Percentiles rank a stretch among this genome's conserved stretches.
phyloP scores from a whole-genome alignment of 1,140 invertebrate species.

The Leptopilina boulardi region DNA sequence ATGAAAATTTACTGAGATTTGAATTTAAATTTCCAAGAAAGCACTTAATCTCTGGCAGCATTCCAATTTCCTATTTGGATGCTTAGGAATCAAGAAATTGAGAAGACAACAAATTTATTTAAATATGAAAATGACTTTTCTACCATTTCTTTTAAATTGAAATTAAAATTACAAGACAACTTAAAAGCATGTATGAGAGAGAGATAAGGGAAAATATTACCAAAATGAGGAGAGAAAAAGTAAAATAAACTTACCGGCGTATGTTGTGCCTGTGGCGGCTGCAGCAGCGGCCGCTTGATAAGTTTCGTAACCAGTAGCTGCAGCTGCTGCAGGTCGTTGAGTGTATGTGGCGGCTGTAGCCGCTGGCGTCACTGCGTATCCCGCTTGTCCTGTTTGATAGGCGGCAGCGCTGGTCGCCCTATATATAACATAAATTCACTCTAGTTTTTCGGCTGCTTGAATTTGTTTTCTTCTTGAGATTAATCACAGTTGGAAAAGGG shows the following conservation, averaged over 20 bases:
- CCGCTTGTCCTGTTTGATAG: slow-evolving; percentile 87
- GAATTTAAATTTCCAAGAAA: background rate
- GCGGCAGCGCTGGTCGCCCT: slow-evolving; percentile 82
- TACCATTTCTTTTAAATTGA: no score
- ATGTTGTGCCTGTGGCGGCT: slow-evolving; percentile 80
- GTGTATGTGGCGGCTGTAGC: slow-evolving; percentile 87
- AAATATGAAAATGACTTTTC: no score
- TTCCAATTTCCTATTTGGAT: background rate
- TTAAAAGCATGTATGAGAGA: background rate
- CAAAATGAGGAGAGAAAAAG: slow-evolving; percentile 18
- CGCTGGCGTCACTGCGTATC: slow-evolving; percentile 88
- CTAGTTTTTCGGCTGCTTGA: slow-evolving; percentile 5
- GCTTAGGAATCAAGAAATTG: no score
- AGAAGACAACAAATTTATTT: no score
- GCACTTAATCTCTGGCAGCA: background rate
- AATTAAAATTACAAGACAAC: no score
- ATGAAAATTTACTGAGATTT: background rate
- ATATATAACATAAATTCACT: slow-evolving; percentile 36
- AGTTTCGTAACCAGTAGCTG: slow-evolving; percentile 85
- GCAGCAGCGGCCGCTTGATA: slow-evolving; percentile 82
- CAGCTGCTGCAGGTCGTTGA: slow-evolving; percentile 83
- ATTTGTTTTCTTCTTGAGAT: background rate
- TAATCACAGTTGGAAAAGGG: background rate
- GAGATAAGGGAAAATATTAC: background rate
- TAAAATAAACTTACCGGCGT: slow-evolving; percentile 73